Base-by-base conservation (phyloP, 2,113 vertebrate genomes). In the Brachirus orientalis region DNA sequence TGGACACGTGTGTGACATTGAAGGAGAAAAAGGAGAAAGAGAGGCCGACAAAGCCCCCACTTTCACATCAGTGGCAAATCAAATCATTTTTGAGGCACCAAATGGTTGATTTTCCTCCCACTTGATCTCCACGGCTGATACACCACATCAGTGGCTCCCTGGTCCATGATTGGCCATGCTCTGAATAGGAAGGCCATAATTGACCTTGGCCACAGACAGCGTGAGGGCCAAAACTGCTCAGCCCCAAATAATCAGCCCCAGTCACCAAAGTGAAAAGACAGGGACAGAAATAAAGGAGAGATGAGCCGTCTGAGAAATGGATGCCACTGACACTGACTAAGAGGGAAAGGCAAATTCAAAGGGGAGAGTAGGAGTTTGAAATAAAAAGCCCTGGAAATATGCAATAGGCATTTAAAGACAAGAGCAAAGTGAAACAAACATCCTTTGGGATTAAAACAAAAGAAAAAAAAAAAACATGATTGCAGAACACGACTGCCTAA, bases 161-260 rank as follows among this genome's bases (percentile, higher is more conserved):
- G 75, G 68, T 52, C 48, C 50, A 60, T 76, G 75, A 88, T 86
- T 88, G 68, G 82, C 72, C 69, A 77, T 61, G 69, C 85, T 89
- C 84, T 80, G 70, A 91, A 87, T 81, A 77, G 72, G 74, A 81
- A 82, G 79, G 77, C 72, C 85, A 79, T 89, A 89, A 90, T 89
- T 91, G 90, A 94, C 92, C 91, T 93, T 93, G 90, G 85, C 77
- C 85, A 80, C 75, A 82, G 84, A 85, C 84, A 72, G 81, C 40
- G 73, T 52, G 65, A 78, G 83, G 80, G 69, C 66, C 78, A 72
- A 75, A 84, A 87, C 73, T 65, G 84, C 82, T 83, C 86, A 87
- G 84, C 68, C 79, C 63, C 77, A 86, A 74, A 84, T 87, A 87
- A 92, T 90, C 85, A 92, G 69, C 53, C 72, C 58, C 63, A 19